A percentile compares a stretch with the other conserved stretches of the same genome.
Conservation (phyloP, 2,888 invertebrate genomes). For the Aethes cnicana region DNA sequence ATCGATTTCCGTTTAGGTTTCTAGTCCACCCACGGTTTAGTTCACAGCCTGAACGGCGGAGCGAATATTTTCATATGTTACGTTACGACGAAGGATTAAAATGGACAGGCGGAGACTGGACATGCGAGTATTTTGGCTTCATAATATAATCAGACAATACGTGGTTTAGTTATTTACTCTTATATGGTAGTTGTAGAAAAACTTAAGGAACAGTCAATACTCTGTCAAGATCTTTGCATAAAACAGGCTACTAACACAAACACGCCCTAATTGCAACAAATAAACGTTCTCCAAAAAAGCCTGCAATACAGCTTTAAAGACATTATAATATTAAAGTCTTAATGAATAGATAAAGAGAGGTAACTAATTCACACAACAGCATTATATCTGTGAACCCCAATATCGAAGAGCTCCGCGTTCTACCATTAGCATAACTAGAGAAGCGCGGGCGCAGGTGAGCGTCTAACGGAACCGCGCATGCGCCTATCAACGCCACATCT, state of each 20-base stretch:
- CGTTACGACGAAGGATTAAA: conserved; percentile 11
- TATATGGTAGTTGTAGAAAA: too few relatives aligned
- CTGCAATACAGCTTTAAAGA: neutral
- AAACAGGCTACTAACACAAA: too few relatives aligned
- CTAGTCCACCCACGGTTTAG: conserved; percentile 63
- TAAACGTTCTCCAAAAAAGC: neutral
- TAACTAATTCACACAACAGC: conserved; percentile 25
- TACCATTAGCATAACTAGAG: conserved; percentile 79
- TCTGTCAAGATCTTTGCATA: too few relatives aligned
- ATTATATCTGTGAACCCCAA: conserved; percentile 51
- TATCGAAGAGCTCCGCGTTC: conserved; percentile 57
- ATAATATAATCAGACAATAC: too few relatives aligned
- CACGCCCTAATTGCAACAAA: neutral
- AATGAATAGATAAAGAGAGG: neutral
- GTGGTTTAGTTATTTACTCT: too few relatives aligned
- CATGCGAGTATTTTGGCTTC: neutral
- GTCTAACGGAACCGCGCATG: conserved; percentile 71
- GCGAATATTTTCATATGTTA: conserved; percentile 28
- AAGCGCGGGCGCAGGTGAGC: conserved; percentile 78
- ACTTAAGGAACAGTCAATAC: too few relatives aligned
- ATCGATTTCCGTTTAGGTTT: conserved; percentile 69
- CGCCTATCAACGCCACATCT: conserved; percentile 63
- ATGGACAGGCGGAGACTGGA: neutral
- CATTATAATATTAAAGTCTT: neutral
- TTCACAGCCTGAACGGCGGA: conserved; percentile 36